Base-by-base conservation (phyloP, 2,113 vertebrate species). In the Rhodinocichla rosea region DNA sequence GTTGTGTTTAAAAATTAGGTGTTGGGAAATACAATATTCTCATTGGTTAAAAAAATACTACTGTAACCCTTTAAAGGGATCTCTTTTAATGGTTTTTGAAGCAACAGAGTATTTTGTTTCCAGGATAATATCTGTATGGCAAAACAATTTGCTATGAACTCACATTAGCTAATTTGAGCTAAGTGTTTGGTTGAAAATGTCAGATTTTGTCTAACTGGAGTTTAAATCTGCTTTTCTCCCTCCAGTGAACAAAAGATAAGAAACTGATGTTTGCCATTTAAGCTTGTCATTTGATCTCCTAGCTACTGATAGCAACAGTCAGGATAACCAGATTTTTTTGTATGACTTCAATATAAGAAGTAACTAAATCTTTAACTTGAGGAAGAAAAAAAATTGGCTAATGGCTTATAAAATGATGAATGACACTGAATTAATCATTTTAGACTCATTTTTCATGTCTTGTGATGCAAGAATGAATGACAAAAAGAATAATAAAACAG, bases 121-220 rank as follows among this genome's bases (percentile, higher is more conserved):
- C 42, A n/a, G 21, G 32, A 47, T 24, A 17, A 8, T 21, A 2
- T 62, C 19, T 55, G 16, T 64, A n/a, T 30, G 21, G 11, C 11
- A 56, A 63, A 65, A 87, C 44, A 70, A 57, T 24, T 28, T 73
- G 5, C 23, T 56, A 7, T 60, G 53, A 33, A 13, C 7, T 63
- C 2, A 4, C 0, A 0, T 32, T 56, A 23, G 11, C 28, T 56
- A 33, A 56, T 37, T 83, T 37, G 28, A 53, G 19, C 8, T 59
- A 60, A 53, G 15, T 55, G 7, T 39, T 83, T 70, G 9, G 22
- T 70, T 80, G 33, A 68, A 40, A 68, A 71, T n/a, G 27, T 39
- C 12, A 21, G 8, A n/a, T 77, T 83, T 17, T 50, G 3, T 60
- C 32, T 52, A 44, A 73, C 18, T 39, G 24, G 8, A 44, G 7